phyloP scores from a whole-genome alignment of 1,140 invertebrate genomes.

The Drosophila biarmipes region DNA sequence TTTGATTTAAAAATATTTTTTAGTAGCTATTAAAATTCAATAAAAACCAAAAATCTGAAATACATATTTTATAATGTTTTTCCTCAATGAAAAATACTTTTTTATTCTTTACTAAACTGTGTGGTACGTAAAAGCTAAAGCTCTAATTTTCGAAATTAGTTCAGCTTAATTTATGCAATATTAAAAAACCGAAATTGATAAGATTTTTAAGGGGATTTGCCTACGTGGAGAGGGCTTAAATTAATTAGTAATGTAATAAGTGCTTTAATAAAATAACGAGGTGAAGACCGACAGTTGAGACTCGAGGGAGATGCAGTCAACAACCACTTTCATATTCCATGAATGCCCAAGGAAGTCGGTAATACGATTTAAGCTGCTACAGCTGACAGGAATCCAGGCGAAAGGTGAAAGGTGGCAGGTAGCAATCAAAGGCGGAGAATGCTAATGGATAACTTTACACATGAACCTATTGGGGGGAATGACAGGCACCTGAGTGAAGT shows the following conservation, averaged over 20 bases:
- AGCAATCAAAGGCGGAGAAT: slow-evolving; percentile 44
- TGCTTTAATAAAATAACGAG: not conserved
- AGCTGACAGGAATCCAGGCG: not conserved
- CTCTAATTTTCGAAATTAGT: not conserved
- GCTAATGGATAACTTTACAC: slow-evolving; percentile 44
- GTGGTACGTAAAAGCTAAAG: not conserved
- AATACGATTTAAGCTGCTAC: not conserved
- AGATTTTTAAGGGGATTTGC: too few species aligned
- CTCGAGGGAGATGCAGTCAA: not conserved
- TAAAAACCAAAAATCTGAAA: too few species aligned
- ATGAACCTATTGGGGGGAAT: slow-evolving; percentile 6
- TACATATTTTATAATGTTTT: too few species aligned
- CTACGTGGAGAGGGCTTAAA: too few species aligned
- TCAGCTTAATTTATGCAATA: too few species aligned
- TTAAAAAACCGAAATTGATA: too few species aligned
- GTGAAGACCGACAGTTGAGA: not conserved
- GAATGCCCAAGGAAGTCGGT: not conserved
- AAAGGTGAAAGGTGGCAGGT: not conserved
- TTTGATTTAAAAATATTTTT: too few species aligned
- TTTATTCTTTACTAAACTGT: too few species aligned
- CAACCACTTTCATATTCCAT: not conserved
- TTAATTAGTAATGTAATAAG: not conserved
- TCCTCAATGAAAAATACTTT: too few species aligned
- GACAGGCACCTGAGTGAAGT: slow-evolving; percentile 41
- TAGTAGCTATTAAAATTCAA: too few species aligned